Evolutionary conservation across 2,113 vertebrate species (phyloP), one percentile per base, ranked within the genome.

Genomic region (Nycticryphes semicollaris): DNA sequence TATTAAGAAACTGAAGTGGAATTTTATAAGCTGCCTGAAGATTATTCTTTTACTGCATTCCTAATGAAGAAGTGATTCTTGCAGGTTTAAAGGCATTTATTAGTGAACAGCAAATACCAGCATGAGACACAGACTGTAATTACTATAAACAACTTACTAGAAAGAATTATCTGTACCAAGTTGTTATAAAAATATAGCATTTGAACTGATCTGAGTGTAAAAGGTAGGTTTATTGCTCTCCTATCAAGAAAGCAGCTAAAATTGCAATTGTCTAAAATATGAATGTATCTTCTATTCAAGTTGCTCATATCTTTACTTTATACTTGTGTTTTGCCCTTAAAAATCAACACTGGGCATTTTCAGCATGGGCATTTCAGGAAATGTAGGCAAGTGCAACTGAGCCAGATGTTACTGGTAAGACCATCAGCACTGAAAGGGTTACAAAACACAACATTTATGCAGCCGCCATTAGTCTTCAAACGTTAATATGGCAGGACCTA

Each of bases 361-460:
- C 19, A 89, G 41, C 11, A 53, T 1, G 47, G 47, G 1, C 28
- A 72, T 79, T 86, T 73, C 22, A 79, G 82, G 77, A 80, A 77
- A 84, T n/a, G 60, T 33, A 74, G 17, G 13, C 41, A 88, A 81
- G 70, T 54, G 67, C 84, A 92, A 50, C 62, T 72, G 89, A 89
- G 87, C 73, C 84, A 91, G 86, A 82, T 68, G 82, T 80, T 75
- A 91, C 78, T 84, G 77, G 28, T 68, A 79, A 93, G 83, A 92
- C 73, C 75, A 80, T 78, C 66, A 88, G 72, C 72, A 94, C 91
- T 31, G 25, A 82, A 79, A 92, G 33, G 48, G 47, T 96, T 95
- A 91, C 50, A 90, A 67, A 89, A 69, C 62, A 79, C 70, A 91
- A 86, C 45, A 4, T 27, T 51, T 91, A 67, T 1, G 4, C 89